Base-by-base conservation (phyloP, 1,140 invertebrate species). In the Heliconius himera region DNA sequence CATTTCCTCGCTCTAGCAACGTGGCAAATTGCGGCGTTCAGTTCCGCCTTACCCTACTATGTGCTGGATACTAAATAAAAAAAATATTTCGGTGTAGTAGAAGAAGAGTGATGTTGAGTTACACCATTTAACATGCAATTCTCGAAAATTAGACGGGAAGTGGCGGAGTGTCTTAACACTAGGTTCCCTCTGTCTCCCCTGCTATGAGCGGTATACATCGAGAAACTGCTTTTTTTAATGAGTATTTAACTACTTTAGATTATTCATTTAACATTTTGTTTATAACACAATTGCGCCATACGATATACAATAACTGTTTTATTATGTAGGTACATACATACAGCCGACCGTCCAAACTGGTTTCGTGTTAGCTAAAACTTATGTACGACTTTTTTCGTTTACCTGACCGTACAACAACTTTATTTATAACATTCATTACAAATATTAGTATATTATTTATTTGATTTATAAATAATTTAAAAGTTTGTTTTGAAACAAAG, bases 361-460 rank as follows among this genome's bases (percentile, higher is more conserved):
- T 88, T 89, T 87, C 66, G 81, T 82, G 79, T 87, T 87, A 86
- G 84, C 82, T 85, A 87, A 87, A 85, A 66, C 82, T 82, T 66
- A n/a, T 33, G 11, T 81, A 80, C 70, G 16, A 60, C 29, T 70
- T 81, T 81, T 81, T 78, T 78, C 38, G 18, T 74, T 74, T 77
- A 75, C 66, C 60, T 54, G 73, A 51, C 41, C 73, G 70, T 49
- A 73, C 38, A 51, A 74, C 51, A 74, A 51, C n/a, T 56, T 72
- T 72, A 41, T 51, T 51, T 51, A 51, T 51, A 51, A 51, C 49
- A 51, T 51, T 51, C 49, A 20, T 51, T 51, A 20, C 49, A 20
- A 51, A 51, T 1, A 51, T 51, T 51, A 51, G 41, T 46, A 16
- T 46, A 46, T 46, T 16, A 46, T 20, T 2, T 20, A 51, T 51